A percentile compares a stretch with the other conserved stretches of the same genome.
These are phyloP conservation scores for Trochalopteron elliotii DNA, from an alignment of 2,113 vertebrate genomes.

Conservation along the genomic window DNA sequence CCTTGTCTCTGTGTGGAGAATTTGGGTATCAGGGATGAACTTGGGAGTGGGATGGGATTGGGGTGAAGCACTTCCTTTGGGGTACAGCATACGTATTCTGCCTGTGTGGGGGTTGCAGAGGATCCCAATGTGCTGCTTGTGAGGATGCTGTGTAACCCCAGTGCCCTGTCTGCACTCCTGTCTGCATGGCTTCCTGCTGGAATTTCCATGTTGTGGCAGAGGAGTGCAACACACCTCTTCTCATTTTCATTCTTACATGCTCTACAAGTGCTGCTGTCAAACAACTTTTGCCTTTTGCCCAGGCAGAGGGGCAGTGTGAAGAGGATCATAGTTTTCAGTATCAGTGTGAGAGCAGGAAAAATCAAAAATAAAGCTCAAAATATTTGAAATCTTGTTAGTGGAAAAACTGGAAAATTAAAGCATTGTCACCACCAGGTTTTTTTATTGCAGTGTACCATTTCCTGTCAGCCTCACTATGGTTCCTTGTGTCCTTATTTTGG, in stretches of 20 bases:
- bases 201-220: not conserved
- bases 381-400: not conserved
- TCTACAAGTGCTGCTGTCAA: not conserved
- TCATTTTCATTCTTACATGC: not conserved
- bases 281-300: not conserved
- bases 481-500: not conserved
- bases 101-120: fast-evolving
- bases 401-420: not conserved
- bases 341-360: not conserved
- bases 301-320: not conserved
- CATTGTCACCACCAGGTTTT: not conserved
- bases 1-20: not conserved
- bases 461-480: not conserved
- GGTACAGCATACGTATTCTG: fast-evolving
- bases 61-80: not conserved
- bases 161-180: not conserved
- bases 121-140: not conserved
- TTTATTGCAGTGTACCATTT: not conserved
- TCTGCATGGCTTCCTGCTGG: not conserved
- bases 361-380: not conserved
- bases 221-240: not conserved
- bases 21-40: not conserved
- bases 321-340: not conserved
- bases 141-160: not conserved
- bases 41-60: not conserved